Base-by-base conservation (phyloP, 1,140 invertebrate genomes). In the Eumeta japonica region DNA sequence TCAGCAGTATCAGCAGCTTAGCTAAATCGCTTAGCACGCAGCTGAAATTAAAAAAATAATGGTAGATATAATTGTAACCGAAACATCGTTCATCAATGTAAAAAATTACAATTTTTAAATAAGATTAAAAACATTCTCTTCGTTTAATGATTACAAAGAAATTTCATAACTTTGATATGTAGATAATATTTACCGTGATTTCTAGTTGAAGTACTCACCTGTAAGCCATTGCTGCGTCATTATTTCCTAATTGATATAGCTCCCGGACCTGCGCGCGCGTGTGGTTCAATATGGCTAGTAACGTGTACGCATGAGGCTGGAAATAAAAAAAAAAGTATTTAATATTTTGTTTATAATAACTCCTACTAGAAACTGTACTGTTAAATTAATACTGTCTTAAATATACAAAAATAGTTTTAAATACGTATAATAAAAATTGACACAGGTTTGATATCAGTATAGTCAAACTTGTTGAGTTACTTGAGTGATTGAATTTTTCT, bases 221-320 rank as follows among this genome's bases (percentile, higher is more conserved):
- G 51, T 75, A 83, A 53, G 76, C 81, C 50, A 84, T 81, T 37
- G 85, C 83, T 50, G 86, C 83, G 31, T 82, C 81, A 52, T 81
- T 81, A 58, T 81, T 83, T 15, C 83, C 82, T 37, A 82, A 78
- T 43, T 77, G 77, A 47, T 85, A 81, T 31, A 87, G 77, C 47
- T 86, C 84, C 32, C 86, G 74, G 14, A 88, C 80, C 68, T 87
- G 84, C 58, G 82, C 75, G 45, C 86, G 75, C 3, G 86, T 87
- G 55, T 89, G 85, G 52, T 87, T 88, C 35, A 89, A 66, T 80
- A 88, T 88, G 29, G 85, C 82, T 41, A 89, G 77, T 56, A 87
- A 83, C 37, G 83, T 83, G 50, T 82, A 80, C 7, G 83, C 85
- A 49, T 88, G 85, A 13, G 83, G 83, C 75, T 77, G 66, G 19